These are phyloP conservation scores for Sinocyclocheilus grahami DNA, from an alignment of 2,113 vertebrate genomes.

Conservation along the genomic window DNA sequence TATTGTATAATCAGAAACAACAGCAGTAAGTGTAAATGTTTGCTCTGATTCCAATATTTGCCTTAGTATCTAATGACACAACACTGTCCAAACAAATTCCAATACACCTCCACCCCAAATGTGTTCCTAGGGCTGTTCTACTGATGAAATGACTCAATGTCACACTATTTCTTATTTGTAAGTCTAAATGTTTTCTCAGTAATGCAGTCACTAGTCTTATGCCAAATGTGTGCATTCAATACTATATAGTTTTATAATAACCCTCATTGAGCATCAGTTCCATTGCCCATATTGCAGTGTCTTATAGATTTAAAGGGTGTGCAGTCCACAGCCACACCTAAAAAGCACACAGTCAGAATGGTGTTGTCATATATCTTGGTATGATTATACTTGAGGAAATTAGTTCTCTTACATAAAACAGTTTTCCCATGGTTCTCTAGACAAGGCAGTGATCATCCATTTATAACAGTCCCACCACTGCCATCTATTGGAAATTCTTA, in stretches of 20 bases:
- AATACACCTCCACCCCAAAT: conserved; percentile 45
- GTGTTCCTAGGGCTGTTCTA: conserved; percentile 20
- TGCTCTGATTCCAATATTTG: conserved; percentile 44
- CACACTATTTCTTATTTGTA: background rate
- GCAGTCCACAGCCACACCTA: conserved; percentile 43
- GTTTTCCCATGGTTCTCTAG: background rate
- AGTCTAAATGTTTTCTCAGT: background rate
- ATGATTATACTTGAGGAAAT: background rate
- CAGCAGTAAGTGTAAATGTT: conserved; percentile 32
- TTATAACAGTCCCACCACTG: background rate
- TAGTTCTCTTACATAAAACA: background rate
- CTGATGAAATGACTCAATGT: background rate
- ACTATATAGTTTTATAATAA: background rate
- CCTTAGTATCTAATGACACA: conserved; percentile 33
- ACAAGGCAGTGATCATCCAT: background rate
- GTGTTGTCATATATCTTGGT: conserved; percentile 21
- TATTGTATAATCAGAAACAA: background rate
- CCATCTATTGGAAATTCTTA: background rate
- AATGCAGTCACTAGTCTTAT: background rate
- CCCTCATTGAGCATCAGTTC: background rate
- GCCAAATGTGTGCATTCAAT: background rate
- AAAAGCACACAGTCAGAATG: conserved; percentile 23
- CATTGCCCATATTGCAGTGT: conserved; percentile 4
- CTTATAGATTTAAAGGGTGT: conserved; percentile 38
- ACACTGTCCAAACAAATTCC: conserved; percentile 45